These are phyloP conservation scores for Scyliorhinus canicula DNA, from an alignment of 2,797 vertebrate species.

Conservation along the genomic window DNA sequence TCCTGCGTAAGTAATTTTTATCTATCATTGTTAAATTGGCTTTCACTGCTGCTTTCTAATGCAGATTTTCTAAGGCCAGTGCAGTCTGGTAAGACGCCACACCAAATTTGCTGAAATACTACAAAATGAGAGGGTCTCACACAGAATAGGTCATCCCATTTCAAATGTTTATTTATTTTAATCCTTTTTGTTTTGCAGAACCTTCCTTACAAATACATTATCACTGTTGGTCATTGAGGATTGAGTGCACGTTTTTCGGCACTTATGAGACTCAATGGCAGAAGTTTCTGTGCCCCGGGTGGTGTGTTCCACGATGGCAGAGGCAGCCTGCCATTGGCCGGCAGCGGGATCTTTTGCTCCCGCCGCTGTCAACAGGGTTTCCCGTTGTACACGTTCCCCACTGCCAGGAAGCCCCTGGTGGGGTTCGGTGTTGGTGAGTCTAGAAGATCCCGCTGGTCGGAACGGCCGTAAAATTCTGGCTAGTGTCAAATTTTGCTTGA, in stretches of 20 bases:
- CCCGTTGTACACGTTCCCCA: too few species aligned
- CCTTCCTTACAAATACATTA: neutral
- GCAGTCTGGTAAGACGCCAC: neutral
- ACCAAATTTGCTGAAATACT: neutral
- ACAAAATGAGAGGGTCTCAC: neutral
- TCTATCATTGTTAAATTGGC: neutral
- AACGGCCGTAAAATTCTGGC: too few species aligned
- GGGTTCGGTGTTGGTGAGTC: too few species aligned
- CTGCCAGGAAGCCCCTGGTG: too few species aligned
- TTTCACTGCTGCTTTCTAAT: neutral
- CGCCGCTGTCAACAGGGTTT: too few species aligned
- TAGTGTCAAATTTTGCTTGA: neutral
- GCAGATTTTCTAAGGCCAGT: neutral
- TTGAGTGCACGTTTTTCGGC: neutral
- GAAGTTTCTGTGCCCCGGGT: too few species aligned
- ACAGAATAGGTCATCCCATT: neutral
- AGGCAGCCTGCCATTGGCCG: too few species aligned
- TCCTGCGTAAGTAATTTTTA: constrained; percentile 36
- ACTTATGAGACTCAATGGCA: neutral
- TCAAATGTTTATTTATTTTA: neutral
- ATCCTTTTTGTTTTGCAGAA: neutral
- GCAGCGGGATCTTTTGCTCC: too few species aligned
- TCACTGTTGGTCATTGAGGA: neutral
- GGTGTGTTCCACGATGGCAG: too few species aligned
- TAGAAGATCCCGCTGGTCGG: too few species aligned